Evolutionary conservation across 2,888 invertebrate species (phyloP).

Genomic region (Fabriciana adippe): DNA sequence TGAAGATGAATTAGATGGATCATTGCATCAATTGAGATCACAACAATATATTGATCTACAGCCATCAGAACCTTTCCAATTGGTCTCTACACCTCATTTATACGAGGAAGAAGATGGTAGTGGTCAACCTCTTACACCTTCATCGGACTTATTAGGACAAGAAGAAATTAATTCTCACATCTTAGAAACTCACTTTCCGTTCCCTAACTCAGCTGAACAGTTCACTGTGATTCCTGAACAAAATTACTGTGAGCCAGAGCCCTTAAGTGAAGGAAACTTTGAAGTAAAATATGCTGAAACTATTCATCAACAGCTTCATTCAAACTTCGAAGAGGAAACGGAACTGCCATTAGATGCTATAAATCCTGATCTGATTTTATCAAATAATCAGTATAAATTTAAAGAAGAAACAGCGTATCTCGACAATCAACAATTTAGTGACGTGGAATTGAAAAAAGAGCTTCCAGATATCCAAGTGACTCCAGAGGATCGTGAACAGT

Average conservation of each 20-base stretch:
- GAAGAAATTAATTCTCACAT: conserved; percentile 78
- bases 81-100: conserved; percentile 80
- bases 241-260: conserved; percentile 67
- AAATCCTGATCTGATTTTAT: conserved; percentile 62
- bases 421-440: conserved; percentile 71
- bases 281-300: conserved; percentile 77
- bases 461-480: conserved; percentile 76
- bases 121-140: conserved; percentile 79
- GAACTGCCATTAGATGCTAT: conserved; percentile 59
- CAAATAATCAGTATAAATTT: conserved; percentile 61
- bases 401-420: conserved; percentile 68
- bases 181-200: conserved; percentile 77
- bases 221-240: conserved; percentile 79
- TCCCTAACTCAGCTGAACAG: conserved; percentile 75
- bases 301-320: conserved; percentile 61
- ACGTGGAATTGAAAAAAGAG: conserved; percentile 74
- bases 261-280: conserved; percentile 65
- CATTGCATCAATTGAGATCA: conserved; percentile 71
- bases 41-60: conserved; percentile 84
- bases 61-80: conserved; percentile 84
- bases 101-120: conserved; percentile 85
- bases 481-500: conserved; percentile 74
- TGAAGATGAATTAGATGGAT: conserved; percentile 72
- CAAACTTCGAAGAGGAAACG: conserved; percentile 52
- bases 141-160: conserved; percentile 72